These are phyloP conservation scores for Gambusia holbrooki DNA, from an alignment of 2,113 vertebrate genomes.

Conservation along the genomic window DNA sequence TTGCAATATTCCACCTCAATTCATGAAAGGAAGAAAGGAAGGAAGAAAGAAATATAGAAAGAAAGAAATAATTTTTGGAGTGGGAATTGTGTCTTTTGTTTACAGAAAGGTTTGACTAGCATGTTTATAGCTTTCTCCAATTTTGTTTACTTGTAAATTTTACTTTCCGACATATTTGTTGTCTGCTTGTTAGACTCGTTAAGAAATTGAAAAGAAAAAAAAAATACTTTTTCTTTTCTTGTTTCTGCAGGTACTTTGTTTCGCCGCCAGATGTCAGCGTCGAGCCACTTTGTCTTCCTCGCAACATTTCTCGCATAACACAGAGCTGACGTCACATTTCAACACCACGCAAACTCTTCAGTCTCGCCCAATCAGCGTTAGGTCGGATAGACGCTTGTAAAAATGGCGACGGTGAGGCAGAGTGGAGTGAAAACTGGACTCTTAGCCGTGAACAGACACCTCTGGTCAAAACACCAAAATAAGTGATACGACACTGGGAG, in stretches of 20 bases:
- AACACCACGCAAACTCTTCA: slow-evolving; percentile 61
- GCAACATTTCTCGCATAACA: slow-evolving; percentile 9
- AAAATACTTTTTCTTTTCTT: neutral
- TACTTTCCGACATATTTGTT: no score
- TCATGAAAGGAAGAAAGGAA: no score
- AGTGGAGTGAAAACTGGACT: slow-evolving; percentile 51
- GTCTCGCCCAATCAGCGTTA: slow-evolving; percentile 66
- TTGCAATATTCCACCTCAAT: no score
- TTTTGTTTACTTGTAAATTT: no score
- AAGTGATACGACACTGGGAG: slow-evolving; percentile 25
- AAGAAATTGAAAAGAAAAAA: no score
- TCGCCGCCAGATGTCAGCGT: slow-evolving; percentile 44
- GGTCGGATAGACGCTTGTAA: slow-evolving; percentile 62
- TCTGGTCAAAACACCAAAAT: slow-evolving; percentile 23
- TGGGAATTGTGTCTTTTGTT: no score
- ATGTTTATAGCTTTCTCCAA: no score
- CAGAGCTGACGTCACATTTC: slow-evolving; percentile 67
- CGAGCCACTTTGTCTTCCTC: neutral
- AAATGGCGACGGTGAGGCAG: slow-evolving; percentile 77
- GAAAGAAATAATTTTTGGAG: no score
- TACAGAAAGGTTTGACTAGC: no score
- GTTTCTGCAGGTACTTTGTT: neutral
- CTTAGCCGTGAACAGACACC: slow-evolving; percentile 48
- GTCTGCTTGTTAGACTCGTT: no score
- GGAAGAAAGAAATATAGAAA: no score